Base-by-base conservation (phyloP, 2,797 vertebrate genomes). In the Chaetodon trifasciatus region DNA sequence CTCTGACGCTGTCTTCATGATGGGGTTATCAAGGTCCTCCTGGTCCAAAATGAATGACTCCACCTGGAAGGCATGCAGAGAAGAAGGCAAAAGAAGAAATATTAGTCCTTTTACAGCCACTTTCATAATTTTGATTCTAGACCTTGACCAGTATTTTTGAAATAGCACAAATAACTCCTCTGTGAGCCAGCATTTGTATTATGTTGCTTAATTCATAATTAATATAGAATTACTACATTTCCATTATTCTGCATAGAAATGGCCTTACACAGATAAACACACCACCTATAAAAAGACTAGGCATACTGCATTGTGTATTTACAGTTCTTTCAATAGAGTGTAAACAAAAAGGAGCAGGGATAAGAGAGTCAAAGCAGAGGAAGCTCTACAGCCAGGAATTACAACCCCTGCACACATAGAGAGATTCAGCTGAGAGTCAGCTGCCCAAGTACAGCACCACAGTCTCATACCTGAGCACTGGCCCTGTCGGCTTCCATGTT, bases 21-120 rank as follows among this genome's bases (percentile, higher is more conserved):
- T 98, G 83, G 98, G 98, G 95, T 99, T 99, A 95, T 99, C 98
- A 91, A 99, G 95, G 94, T 99, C 98, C 91, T 99, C 98, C 96
- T 99, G 98, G 95, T 99, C 98, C 96, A 99, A 95, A 94, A 99
- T 99, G 94, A 99, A 99, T 49, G 98, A 99, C 93, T 99, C 98
- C 81, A 99, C 98, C 98, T 99, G 86, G 8, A 28, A 91, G 24
- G 80, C 17, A 28, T 5, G 53, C 39, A 74, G n/a, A 67, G 13
- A 67, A 35, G 32, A 60, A 21, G 24, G 60, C 23, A 52, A 65
- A 56, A 24, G 7, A 79, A 44, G 6, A 78, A 50, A 23, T 3
- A 49, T 58, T 57, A 67, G 44, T 35, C 5, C 6, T 10, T 42
- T 44, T 8, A 46, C 5, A 70, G 16, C 42, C 56, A 44, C 50